phyloP scores from a whole-genome alignment of 2,888 invertebrate species.

The Tetranychus piercei region DNA sequence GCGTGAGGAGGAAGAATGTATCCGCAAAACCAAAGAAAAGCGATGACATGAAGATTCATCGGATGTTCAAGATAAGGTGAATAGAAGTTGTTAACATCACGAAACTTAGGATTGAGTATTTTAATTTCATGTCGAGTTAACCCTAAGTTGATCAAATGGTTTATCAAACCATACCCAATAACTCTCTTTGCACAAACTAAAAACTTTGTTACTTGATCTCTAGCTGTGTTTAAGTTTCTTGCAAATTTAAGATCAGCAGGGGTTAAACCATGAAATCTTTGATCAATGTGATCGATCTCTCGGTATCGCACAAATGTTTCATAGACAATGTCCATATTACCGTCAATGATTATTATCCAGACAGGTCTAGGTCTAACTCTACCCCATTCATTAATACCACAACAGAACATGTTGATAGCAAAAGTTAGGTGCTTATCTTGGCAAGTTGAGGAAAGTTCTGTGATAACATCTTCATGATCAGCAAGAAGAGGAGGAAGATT shows the following conservation, averaged over 20 bases:
- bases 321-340: not conserved
- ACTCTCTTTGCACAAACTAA: not conserved
- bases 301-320: not conserved
- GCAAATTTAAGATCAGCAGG: not conserved
- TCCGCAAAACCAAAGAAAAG: not conserved
- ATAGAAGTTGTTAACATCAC: not conserved
- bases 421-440: not conserved
- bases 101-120: not conserved
- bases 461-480: too few species aligned
- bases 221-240: not conserved
- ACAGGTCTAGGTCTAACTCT: not conserved
- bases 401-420: not conserved
- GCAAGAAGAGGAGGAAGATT: too few species aligned
- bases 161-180: not conserved
- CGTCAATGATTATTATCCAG: not conserved
- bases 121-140: not conserved
- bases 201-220: not conserved
- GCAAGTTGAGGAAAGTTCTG: too few species aligned
- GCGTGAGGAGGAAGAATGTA: not conserved
- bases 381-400: not conserved
- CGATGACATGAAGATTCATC: not conserved
- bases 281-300: not conserved
- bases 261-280: not conserved
- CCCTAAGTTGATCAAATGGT: not conserved
- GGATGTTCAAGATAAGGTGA: not conserved